phyloP scores from a whole-genome alignment of 2,888 invertebrate species.

The Monopis laevigella region DNA sequence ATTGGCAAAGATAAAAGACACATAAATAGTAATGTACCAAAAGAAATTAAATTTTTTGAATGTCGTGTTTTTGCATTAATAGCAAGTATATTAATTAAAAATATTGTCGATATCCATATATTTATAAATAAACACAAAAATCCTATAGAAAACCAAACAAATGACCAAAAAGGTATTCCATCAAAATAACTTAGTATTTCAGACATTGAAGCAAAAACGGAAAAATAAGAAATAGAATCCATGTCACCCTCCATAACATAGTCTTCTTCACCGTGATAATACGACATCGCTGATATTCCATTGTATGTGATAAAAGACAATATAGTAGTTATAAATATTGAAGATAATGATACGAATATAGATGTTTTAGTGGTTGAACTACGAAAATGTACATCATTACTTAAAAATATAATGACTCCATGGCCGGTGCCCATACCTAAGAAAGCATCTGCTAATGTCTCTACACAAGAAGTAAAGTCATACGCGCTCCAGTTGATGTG shows the following conservation, averaged over 20 bases:
- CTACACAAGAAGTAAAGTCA: slow-evolving; percentile 23
- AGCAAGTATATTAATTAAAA: slow-evolving; percentile 30
- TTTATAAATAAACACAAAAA: slow-evolving; percentile 37
- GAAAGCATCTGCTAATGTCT: slow-evolving; percentile 30
- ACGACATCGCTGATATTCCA: slow-evolving; percentile 48
- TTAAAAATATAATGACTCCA: slow-evolving; percentile 39
- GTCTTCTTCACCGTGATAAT: slow-evolving; percentile 48
- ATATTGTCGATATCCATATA: slow-evolving; percentile 38
- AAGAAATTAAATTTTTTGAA: neutral
- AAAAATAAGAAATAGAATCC: slow-evolving; percentile 34
- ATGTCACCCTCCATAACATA: slow-evolving; percentile 39
- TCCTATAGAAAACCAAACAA: slow-evolving; percentile 41
- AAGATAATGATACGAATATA: slow-evolving; percentile 34
- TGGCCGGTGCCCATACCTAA: slow-evolving; percentile 39
- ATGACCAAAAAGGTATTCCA: slow-evolving; percentile 35
- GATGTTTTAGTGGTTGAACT: slow-evolving; percentile 52
- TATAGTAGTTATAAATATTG: slow-evolving; percentile 30
- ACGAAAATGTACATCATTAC: slow-evolving; percentile 40
- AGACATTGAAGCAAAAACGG: slow-evolving; percentile 35
- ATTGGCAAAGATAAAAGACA: slow-evolving; percentile 37
- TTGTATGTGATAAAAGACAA: slow-evolving; percentile 37
- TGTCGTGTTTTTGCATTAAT: neutral
- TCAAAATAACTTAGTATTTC: slow-evolving; percentile 47
- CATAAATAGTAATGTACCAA: slow-evolving; percentile 19
- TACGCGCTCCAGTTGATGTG: slow-evolving; percentile 28